Base-by-base conservation (phyloP, 2,797 vertebrate genomes). In the Cryptoblepharus egeriae region DNA sequence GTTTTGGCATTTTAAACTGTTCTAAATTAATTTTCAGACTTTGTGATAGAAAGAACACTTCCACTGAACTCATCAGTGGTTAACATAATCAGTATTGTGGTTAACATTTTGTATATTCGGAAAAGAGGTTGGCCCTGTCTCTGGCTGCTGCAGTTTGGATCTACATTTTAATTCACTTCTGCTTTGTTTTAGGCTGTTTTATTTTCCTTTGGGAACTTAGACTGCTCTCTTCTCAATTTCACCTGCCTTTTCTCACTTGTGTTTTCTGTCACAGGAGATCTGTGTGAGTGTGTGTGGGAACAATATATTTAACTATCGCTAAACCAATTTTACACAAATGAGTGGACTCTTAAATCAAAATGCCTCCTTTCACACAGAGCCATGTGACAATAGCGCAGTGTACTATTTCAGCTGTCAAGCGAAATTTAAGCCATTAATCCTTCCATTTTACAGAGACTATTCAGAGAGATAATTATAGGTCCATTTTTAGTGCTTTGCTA, bases 101-200 rank as follows among this genome's bases (percentile, higher is more conserved):
- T 88, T 75, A 79, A 45, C 28, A 88, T 93, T 90, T 88, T 79
- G 70, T 82, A 0, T 35, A 89, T 88, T 88, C 22, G 80, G 69
- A 93, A 93, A 94, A 92, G 92, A 89, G 75, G 85, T 92, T 93
- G 92, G 89, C 89, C 52, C 76, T 79, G 49, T 49, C 20, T 89
- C 72, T 84, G 81, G 74, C 55, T 69, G 80, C 81, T 87, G 89
- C 77, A 82, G 76, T 74, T 58, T 3, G 72, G 28, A 69, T 82
- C 85, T 80, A 22, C 75, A 83, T 69, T 84, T 61, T 18, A 49
- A 65, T 86, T 45, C 80, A 76, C 35, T 80, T 84, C 78, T 89
- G 72, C 84, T 82, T 45, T 79, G 81, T 87, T 90, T 79, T 68
- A 93, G 89, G 49, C 45, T 57, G 4, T 60, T 42, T 85, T 91